Base-by-base conservation (phyloP, 2,797 vertebrate species). In the Coreius guichenoti region DNA sequence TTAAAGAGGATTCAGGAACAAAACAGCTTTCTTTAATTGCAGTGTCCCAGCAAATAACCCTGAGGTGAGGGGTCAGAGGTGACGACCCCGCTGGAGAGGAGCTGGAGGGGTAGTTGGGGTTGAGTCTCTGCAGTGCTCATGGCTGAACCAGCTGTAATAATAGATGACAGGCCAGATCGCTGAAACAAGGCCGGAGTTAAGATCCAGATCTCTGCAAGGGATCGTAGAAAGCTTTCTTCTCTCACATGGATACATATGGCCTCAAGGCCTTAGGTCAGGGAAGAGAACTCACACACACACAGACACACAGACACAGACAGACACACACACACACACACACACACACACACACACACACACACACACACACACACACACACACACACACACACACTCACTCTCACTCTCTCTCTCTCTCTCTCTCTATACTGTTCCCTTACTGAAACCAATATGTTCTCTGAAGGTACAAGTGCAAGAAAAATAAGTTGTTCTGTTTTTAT, bases 141-240 rank as follows among this genome's bases (percentile, higher is more conserved):
- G 93, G 93, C 92, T 90, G 90, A 91, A 91, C 91, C 95, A 96
- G 95, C 95, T 96, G 95, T 94, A 95, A 93, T 94, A 95, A 95
- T 93, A 96, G 91, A 80, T 43, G 82, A 72, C 81, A 78, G 76
- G 56, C 68, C 84, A 73, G 69, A 29, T 73, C 89, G 85, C 79
- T 88, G 90, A 95, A 78, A 95, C 93, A 95, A 95, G 94, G 91
- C 91, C 93, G 94, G 90, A 93, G 83, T 75, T 82, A 85, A 77
- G 70, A 79, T 49, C 68, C 65, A 80, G 80, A 80, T 85, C 72
- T 84, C 77, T 47, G 73, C 47, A 36, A 58, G 31, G 68, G 80
- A 89, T 83, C 88, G 61, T 83, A 45, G 75, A 54, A 45, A 56
- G 74, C 84, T 90, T 86, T 88, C 80, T 87, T 88, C 26, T 77